A percentile compares a stretch with the other conserved stretches of the same genome.
These are phyloP conservation scores for Spinus olivaceus DNA, from an alignment of 2,797 vertebrate species.

Conservation along the genomic window DNA sequence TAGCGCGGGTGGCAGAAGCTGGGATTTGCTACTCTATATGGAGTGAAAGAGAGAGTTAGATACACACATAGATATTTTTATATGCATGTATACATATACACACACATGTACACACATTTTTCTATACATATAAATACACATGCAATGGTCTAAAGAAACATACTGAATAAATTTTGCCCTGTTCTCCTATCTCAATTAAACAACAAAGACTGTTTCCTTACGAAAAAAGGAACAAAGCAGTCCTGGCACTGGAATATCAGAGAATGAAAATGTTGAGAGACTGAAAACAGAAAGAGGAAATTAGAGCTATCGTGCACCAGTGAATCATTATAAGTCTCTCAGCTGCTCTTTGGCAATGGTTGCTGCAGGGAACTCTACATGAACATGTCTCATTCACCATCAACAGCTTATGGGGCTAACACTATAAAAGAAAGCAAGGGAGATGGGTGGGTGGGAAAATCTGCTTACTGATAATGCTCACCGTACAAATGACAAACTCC, in stretches of 20 bases:
- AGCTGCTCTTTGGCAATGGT: constrained; percentile 47
- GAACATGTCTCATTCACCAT: constrained; percentile 1
- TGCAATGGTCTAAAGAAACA: background rate
- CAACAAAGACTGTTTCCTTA: constrained; percentile 21
- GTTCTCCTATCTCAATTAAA: constrained; percentile 52
- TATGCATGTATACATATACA: background rate
- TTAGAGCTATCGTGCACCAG: constrained; percentile 44
- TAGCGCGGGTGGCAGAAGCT: background rate
- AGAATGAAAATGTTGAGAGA: constrained; percentile 43
- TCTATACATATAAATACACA: background rate
- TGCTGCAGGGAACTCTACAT: constrained; percentile 14
- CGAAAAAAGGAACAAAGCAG: constrained; percentile 13
- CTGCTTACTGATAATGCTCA: background rate
- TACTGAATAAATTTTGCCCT: background rate
- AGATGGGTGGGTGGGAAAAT: background rate
- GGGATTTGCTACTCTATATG: background rate
- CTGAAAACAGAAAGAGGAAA: constrained; percentile 40
- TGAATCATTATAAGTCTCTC: constrained; percentile 52
- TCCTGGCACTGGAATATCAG: constrained; percentile 41
- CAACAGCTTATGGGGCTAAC: constrained; percentile 22
- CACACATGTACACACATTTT: background rate
- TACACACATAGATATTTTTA: background rate
- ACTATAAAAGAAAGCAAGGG: background rate
- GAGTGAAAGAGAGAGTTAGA: background rate
- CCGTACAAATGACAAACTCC: background rate